These are phyloP conservation scores for Cryptotermes secundus DNA, from an alignment of 1,140 invertebrate species.

Conservation along the genomic window DNA sequence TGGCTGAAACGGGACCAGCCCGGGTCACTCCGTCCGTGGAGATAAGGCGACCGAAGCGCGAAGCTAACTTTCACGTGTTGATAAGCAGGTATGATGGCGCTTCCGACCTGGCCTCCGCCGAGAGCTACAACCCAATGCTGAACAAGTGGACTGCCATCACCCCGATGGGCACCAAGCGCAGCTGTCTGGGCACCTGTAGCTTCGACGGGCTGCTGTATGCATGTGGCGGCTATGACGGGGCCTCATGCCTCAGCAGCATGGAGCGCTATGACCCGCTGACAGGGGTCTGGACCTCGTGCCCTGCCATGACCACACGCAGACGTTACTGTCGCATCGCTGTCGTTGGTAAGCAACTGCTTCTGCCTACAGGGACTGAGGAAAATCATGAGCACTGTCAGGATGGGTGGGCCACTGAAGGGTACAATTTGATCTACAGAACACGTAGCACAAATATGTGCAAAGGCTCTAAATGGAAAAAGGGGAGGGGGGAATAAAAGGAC, in stretches of 20 bases:
- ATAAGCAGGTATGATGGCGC: slow-evolving; percentile 63
- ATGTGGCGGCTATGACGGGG: slow-evolving; percentile 72
- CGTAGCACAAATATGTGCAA: too few relatives aligned
- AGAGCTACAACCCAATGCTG: slow-evolving; percentile 62
- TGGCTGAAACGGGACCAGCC: too few relatives aligned
- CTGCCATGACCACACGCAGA: slow-evolving; percentile 63
- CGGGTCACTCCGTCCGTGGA: too few relatives aligned
- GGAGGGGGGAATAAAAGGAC: too few relatives aligned
- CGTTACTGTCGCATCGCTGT: slow-evolving; percentile 65
- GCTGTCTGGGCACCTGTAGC: slow-evolving; percentile 61
- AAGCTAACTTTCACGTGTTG: not conserved
- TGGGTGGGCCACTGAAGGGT: too few relatives aligned
- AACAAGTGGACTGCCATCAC: slow-evolving; percentile 65
- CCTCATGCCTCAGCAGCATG: slow-evolving; percentile 66
- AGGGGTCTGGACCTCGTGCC: slow-evolving; percentile 65
- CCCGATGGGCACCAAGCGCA: slow-evolving; percentile 73
- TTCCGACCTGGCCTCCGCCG: slow-evolving; percentile 64
- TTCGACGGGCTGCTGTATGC: slow-evolving; percentile 69
- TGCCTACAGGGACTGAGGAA: too few relatives aligned
- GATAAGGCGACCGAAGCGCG: too few relatives aligned
- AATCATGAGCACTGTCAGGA: too few relatives aligned
- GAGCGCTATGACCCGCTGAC: slow-evolving; percentile 68
- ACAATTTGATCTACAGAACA: too few relatives aligned
- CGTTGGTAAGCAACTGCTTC: slow-evolving; percentile 47
- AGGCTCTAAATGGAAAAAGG: too few relatives aligned